Percentiles rank a stretch among this genome's conserved stretches.
phyloP scores from a whole-genome alignment of 1,140 invertebrate genomes.

The Papilio xuthus region DNA sequence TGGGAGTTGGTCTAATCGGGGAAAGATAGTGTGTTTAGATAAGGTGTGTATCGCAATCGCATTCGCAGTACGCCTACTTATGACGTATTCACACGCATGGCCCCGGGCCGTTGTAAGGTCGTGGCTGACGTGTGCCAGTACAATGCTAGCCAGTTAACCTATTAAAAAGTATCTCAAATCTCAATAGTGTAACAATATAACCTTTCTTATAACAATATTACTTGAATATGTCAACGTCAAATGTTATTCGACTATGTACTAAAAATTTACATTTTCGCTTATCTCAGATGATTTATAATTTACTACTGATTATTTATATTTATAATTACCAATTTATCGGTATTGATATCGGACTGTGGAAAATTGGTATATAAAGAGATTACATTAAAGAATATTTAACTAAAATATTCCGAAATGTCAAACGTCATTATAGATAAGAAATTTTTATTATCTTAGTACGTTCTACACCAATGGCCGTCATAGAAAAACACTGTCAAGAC shows the following conservation, averaged over 20 bases:
- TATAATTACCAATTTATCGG: background rate
- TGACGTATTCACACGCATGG: slow-evolving; percentile 65
- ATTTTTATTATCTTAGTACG: background rate
- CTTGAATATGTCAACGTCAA: background rate
- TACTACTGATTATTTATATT: background rate
- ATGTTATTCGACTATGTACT: background rate
- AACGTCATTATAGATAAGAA: slow-evolving; percentile 1
- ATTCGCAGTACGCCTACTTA: slow-evolving; percentile 45
- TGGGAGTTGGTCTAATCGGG: background rate
- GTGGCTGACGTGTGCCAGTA: slow-evolving; percentile 72
- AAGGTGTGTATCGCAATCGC: background rate
- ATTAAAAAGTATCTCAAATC: slow-evolving; percentile 66
- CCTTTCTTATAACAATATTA: slow-evolving; percentile 49
- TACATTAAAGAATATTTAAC: background rate
- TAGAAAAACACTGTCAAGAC: background rate
- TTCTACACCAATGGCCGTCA: background rate
- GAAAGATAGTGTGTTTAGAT: slow-evolving; percentile 7
- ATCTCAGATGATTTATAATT: slow-evolving; percentile 4
- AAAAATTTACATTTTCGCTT: background rate
- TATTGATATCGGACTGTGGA: background rate
- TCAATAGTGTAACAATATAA: slow-evolving; percentile 65
- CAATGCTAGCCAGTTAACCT: slow-evolving; percentile 78
- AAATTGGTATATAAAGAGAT: background rate
- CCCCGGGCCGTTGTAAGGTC: slow-evolving; percentile 74
- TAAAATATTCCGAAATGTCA: background rate